These are phyloP conservation scores for Melolontha melolontha DNA, from an alignment of 2,888 invertebrate species.

Conservation along the genomic window DNA sequence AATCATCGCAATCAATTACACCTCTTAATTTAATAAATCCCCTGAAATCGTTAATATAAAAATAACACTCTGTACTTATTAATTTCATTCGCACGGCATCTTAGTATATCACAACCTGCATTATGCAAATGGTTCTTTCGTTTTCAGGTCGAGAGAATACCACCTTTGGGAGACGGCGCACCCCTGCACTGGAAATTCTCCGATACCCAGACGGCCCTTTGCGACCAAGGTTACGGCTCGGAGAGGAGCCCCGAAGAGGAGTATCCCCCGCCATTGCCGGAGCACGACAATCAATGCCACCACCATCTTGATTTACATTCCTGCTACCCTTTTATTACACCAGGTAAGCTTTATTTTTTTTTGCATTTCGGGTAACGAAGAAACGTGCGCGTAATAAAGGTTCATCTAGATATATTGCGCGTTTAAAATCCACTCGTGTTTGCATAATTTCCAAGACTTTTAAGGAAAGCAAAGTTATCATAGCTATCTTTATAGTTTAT, in stretches of 20 bases:
- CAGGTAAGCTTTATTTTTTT: conserved; percentile 69
- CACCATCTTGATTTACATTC: conserved; percentile 72
- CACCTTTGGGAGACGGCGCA: conserved; percentile 63
- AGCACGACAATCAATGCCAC: conserved; percentile 68
- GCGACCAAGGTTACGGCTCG: conserved; percentile 82
- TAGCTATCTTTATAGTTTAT: too few species aligned
- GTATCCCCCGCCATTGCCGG: conserved; percentile 75
- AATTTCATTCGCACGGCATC: conserved; percentile 26
- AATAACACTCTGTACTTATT: conserved; percentile 3
- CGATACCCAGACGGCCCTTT: conserved; percentile 63
- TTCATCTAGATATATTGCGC: not conserved
- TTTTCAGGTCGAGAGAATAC: conserved; percentile 65
- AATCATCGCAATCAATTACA: too few species aligned
- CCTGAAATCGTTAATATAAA: too few species aligned
- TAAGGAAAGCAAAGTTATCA: too few species aligned
- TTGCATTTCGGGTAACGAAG: not conserved
- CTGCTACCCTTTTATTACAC: conserved; percentile 77
- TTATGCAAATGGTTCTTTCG: conserved; percentile 34
- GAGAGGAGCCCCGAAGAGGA: conserved; percentile 84
- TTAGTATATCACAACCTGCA: conserved; percentile 19
- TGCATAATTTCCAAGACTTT: not conserved
- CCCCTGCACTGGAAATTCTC: conserved; percentile 65
- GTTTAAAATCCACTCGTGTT: not conserved
- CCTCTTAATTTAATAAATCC: too few species aligned
- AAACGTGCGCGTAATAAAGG: not conserved